phyloP scores from a whole-genome alignment of 2,113 vertebrate species.

The Rhabdomys dilectus region DNA sequence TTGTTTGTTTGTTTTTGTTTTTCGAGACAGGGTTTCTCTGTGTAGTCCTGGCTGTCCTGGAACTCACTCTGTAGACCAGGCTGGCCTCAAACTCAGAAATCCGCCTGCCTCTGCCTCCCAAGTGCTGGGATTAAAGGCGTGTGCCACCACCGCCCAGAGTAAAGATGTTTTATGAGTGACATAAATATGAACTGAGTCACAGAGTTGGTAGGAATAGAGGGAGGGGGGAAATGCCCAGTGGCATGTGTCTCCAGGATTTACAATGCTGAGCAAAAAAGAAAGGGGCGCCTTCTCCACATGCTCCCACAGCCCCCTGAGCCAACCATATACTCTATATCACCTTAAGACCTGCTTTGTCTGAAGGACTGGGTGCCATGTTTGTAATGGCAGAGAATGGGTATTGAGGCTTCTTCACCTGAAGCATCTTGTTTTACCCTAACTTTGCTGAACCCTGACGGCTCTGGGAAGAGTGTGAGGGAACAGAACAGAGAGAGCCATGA shows the following conservation, averaged over 20 bases:
- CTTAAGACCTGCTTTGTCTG: neutral
- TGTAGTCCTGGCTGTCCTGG: no score
- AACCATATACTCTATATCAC: accelerated
- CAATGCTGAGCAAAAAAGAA: neutral
- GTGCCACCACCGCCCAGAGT: no score
- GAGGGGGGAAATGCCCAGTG: no score
- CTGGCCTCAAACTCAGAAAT: no score
- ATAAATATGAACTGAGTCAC: neutral
- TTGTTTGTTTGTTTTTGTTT: no score
- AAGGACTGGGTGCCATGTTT: neutral
- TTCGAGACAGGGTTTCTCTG: no score
- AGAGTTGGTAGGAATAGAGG: accelerated
- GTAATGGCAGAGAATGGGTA: no score
- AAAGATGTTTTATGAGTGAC: neutral
- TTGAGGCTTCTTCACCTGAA: neutral
- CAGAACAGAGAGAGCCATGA: accelerated
- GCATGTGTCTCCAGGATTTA: neutral
- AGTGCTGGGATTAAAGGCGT: no score
- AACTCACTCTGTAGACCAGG: no score
- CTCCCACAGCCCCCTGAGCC: neutral
- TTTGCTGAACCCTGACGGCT: neutral
- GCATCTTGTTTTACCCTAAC: neutral
- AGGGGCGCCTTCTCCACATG: neutral
- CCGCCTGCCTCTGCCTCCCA: no score
- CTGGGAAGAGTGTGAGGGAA: accelerated